These are phyloP conservation scores for Diprion similis DNA, from an alignment of 1,140 invertebrate genomes.

Conservation along the genomic window DNA sequence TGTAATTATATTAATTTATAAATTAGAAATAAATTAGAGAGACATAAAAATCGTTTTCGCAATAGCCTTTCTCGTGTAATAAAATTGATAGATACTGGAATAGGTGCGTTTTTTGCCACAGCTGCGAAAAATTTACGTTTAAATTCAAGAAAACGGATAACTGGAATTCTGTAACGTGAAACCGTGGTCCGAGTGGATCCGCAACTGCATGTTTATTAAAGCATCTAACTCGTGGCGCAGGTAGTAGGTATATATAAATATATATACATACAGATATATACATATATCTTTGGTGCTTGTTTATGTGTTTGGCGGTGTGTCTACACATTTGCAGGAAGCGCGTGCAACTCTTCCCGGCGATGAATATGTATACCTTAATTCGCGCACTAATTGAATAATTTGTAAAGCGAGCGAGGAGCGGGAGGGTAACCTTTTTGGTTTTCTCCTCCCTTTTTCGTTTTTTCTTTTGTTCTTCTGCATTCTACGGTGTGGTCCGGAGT, in stretches of 20 bases:
- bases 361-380: slow-evolving; percentile 64
- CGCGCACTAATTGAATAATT: slow-evolving; percentile 64
- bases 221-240: neutral
- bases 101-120: too few species aligned
- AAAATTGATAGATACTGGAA: too few species aligned
- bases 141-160: too few species aligned
- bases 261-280: slow-evolving; percentile 12
- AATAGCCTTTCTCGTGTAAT: too few species aligned
- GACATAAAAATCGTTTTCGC: too few species aligned
- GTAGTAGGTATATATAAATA: neutral
- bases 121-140: too few species aligned
- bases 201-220: slow-evolving; percentile 5
- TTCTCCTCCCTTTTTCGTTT: slow-evolving; percentile 6
- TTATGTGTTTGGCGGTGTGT: slow-evolving; percentile 6
- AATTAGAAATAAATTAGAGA: too few species aligned
- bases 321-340: slow-evolving; percentile 44
- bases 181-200: too few species aligned
- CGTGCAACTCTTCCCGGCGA: slow-evolving; percentile 55
- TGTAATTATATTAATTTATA: too few species aligned
- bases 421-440: neutral
- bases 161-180: too few species aligned
- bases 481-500: slow-evolving; percentile 23
- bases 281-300: slow-evolving; percentile 8
- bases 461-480: slow-evolving; percentile 20
- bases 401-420: slow-evolving; percentile 53